Evolutionary conservation across 2,113 vertebrate species (phyloP).

Genomic region (Entomyzon cyanotis): DNA sequence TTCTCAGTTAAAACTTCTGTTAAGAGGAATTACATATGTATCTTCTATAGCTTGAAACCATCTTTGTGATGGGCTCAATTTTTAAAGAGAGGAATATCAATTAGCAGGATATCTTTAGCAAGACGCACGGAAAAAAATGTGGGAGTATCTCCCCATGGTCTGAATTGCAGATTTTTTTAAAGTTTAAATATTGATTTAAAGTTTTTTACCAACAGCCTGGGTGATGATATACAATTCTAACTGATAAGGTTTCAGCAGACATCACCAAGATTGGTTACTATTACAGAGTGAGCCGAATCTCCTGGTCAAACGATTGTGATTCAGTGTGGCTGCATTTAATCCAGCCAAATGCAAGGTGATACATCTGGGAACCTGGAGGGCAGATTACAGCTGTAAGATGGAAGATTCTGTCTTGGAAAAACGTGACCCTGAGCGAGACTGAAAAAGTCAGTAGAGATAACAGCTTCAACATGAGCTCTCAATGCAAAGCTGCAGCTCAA

Average conservation of each 20-base stretch:
- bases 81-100: not conserved
- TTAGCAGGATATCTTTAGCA: not conserved
- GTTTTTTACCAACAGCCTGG: not conserved
- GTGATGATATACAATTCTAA: conserved; percentile 7
- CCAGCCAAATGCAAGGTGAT: conserved; percentile 52
- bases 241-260: conserved; percentile 52
- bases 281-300: conserved; percentile 21
- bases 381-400: conserved; percentile 38
- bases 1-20: not conserved
- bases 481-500: conserved; percentile 42
- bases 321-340: conserved; percentile 58
- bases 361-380: conserved; percentile 58
- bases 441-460: conserved; percentile 47
- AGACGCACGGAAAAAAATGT: not conserved
- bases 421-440: not conserved
- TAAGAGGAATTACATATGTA: not conserved
- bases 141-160: not conserved
- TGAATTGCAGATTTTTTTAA: not conserved
- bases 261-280: conserved; percentile 26
- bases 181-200: not conserved
- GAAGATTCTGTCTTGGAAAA: conserved; percentile 54
- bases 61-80: not conserved
- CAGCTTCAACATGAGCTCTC: conserved; percentile 51
- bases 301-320: conserved; percentile 25
- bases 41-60: not conserved